Conservation (phyloP, 37 sponge, comb jelly and placozoan genomes). For the Crambe crambe region DNA sequence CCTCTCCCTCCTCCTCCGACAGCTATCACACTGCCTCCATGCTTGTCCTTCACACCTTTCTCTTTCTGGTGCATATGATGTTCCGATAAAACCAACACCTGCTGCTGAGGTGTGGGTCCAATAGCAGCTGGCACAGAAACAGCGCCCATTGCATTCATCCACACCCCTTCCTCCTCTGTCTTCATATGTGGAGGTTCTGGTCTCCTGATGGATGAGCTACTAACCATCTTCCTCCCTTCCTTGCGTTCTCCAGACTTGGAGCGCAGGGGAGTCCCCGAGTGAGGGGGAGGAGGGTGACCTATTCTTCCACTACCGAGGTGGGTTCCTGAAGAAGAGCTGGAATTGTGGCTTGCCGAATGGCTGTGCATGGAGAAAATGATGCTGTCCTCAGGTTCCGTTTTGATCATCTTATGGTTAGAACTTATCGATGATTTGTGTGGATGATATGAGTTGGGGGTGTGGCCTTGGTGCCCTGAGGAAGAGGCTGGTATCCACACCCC, state of each 20-base stretch:
- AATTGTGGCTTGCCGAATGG: background rate
- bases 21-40: background rate
- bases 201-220: background rate
- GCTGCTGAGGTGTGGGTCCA: background rate
- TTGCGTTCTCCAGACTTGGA: background rate
- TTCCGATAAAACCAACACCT: background rate
- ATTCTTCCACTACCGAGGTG: no score
- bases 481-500: no score
- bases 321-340: background rate
- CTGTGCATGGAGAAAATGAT: background rate
- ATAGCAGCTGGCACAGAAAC: background rate
- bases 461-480: background rate
- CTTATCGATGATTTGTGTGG: background rate
- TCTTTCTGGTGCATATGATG: slow-evolving; percentile 15
- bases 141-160: background rate
- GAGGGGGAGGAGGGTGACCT: background rate
- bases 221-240: background rate
- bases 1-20: background rate
- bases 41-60: background rate
- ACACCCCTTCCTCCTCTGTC: slow-evolving; percentile 5
- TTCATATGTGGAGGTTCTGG: slow-evolving; percentile 18
- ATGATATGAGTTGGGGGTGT: slow-evolving; percentile 2
- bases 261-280: background rate
- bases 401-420: background rate
- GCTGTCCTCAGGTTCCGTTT: slow-evolving; percentile 4